These are phyloP conservation scores for Dugesia japonica DNA, from an alignment of 2,888 invertebrate species.

Conservation along the genomic window DNA sequence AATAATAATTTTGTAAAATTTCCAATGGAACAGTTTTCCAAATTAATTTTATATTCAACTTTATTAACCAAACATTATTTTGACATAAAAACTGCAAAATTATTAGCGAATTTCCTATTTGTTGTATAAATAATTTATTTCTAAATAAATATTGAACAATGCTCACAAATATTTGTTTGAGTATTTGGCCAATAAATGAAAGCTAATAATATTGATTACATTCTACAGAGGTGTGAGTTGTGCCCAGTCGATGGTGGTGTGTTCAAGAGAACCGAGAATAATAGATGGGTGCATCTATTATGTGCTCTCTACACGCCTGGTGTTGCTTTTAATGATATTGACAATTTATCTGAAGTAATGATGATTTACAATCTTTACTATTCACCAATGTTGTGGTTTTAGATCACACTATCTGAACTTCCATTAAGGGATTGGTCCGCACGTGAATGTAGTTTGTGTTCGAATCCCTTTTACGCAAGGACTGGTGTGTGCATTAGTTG, in stretches of 20 bases:
- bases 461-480: slow-evolving; percentile 66
- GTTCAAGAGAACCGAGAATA: slow-evolving; percentile 84
- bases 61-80: too few relatives aligned
- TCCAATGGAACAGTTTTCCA: too few relatives aligned
- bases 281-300: slow-evolving; percentile 83
- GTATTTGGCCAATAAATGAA: too few relatives aligned
- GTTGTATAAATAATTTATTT: too few relatives aligned
- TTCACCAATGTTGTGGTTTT: too few relatives aligned
- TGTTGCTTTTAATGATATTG: slow-evolving; percentile 76
- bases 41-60: too few relatives aligned
- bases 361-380: not conserved
- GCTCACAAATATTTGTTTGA: too few relatives aligned
- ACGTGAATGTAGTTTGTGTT: slow-evolving; percentile 67
- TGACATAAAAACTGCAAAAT: too few relatives aligned
- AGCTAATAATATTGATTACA: not conserved
- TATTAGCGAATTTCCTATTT: too few relatives aligned
- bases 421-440: slow-evolving; percentile 23
- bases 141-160: too few relatives aligned
- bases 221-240: slow-evolving; percentile 61
- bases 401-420: slow-evolving; percentile 34
- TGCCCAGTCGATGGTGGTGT: slow-evolving; percentile 83
- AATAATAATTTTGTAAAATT: too few relatives aligned
- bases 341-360: slow-evolving; percentile 37
- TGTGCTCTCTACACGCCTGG: slow-evolving; percentile 93
- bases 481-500: slow-evolving; percentile 90